Evolutionary conservation across 1,140 invertebrate species (phyloP).

Genomic region (Drosophila cardini): DNA sequence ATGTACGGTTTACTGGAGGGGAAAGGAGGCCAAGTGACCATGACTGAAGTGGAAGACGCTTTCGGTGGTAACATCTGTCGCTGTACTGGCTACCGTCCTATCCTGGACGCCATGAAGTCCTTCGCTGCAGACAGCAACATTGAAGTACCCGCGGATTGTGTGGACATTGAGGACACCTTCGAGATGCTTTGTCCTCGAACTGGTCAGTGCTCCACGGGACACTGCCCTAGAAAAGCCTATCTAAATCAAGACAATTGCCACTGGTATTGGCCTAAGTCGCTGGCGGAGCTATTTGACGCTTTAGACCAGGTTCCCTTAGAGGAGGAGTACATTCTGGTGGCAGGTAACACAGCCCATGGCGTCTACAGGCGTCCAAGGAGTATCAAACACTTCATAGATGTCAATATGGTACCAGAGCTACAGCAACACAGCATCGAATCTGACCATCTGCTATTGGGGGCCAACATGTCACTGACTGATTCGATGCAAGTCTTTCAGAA

Average conservation of each 20-base stretch:
- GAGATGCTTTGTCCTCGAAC: constrained; percentile 57
- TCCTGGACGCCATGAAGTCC: constrained; percentile 93
- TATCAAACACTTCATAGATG: constrained; percentile 89
- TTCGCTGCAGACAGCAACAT: constrained; percentile 89
- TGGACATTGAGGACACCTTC: constrained; percentile 76
- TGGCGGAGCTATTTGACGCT: constrained; percentile 87
- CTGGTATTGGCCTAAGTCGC: constrained; percentile 80
- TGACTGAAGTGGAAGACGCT: constrained; percentile 90
- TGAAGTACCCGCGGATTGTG: constrained; percentile 85
- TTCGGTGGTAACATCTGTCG: constrained; percentile 94
- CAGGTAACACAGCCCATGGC: constrained; percentile 87
- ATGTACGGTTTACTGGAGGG: constrained; percentile 89
- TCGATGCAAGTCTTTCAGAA: constrained; percentile 87
- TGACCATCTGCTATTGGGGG: constrained; percentile 87
- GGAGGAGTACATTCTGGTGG: constrained; percentile 85
- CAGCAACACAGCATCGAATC: constrained; percentile 85
- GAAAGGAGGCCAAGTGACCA: constrained; percentile 86
- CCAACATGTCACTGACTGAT: constrained; percentile 88
- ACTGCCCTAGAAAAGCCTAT: constrained; percentile 82
- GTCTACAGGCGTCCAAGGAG: constrained; percentile 86
- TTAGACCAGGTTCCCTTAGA: constrained; percentile 85
- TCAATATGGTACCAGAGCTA: constrained; percentile 86
- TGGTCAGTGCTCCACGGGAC: constrained; percentile 56
- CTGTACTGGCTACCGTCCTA: constrained; percentile 94
- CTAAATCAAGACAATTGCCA: constrained; percentile 30